Evolutionary conservation across 2,113 vertebrate genomes (phyloP).

Genomic region (Oreamnos americanus): DNA sequence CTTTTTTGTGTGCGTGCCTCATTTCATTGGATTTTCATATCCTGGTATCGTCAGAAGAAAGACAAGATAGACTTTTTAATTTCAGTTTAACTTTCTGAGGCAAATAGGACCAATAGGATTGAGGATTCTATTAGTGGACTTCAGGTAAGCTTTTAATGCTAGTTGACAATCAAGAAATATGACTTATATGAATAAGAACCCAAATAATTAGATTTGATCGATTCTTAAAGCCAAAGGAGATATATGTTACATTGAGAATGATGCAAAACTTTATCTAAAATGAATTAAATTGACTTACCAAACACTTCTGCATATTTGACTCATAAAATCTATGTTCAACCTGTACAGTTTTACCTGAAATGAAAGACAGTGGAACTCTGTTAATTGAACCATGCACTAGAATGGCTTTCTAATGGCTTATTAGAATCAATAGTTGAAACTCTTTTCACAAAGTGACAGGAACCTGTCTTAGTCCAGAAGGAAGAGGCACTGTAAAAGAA

Average conservation of each 20-base stretch:
- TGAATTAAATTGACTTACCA: constrained; percentile 40
- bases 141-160: constrained; percentile 78
- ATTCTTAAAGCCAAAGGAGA: constrained; percentile 68
- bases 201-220: constrained; percentile 43
- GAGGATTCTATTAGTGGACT: constrained; percentile 69
- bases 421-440: constrained; percentile 49
- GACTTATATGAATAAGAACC: constrained; percentile 69
- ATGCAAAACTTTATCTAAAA: constrained; percentile 34
- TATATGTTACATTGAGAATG: constrained; percentile 24
- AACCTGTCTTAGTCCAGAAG: neutral
- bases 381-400: neutral
- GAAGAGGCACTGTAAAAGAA: constrained; percentile 64
- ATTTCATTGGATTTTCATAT: constrained; percentile 49
- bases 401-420: constrained; percentile 48
- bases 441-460: constrained; percentile 16
- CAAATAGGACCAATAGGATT: constrained; percentile 59
- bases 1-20: constrained; percentile 25
- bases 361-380: neutral
- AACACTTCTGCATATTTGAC: constrained; percentile 7
- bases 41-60: constrained; percentile 63
- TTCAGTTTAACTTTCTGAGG: constrained; percentile 68
- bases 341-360: constrained; percentile 11
- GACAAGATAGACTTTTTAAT: constrained; percentile 47
- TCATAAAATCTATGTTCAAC: neutral
- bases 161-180: constrained; percentile 83